phyloP scores from a whole-genome alignment of 2,113 vertebrate species.

The Acrocephalus arundinaceus region DNA sequence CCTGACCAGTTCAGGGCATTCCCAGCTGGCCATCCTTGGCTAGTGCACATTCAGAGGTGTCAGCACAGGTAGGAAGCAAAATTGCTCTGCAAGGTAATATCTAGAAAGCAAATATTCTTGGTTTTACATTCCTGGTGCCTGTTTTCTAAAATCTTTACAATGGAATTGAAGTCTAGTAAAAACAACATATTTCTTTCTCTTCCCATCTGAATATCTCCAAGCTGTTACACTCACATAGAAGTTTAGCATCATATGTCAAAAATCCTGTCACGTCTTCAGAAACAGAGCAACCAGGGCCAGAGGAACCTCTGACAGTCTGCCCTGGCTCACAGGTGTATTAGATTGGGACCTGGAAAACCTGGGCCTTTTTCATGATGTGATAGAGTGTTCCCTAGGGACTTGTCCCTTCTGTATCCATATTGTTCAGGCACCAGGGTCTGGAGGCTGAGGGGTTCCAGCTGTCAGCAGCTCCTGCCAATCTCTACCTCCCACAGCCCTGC shows the following conservation, averaged over 20 bases:
- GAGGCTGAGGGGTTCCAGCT: not conserved
- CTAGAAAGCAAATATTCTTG: not conserved
- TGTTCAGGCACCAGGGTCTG: not conserved
- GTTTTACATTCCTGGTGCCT: not conserved
- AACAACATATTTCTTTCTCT: not conserved
- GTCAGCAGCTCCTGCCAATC: not conserved
- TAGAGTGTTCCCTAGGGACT: not conserved
- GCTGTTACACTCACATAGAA: not conserved
- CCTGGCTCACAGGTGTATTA: not conserved
- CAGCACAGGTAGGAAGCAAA: not conserved
- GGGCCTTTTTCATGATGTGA: not conserved
- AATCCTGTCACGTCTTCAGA: constrained; percentile 1
- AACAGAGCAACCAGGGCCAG: not conserved
- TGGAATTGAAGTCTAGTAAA: not conserved
- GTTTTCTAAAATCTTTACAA: not conserved
- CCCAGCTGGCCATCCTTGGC: not conserved
- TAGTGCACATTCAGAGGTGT: not conserved
- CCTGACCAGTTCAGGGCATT: not conserved
- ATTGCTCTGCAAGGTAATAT: not conserved
- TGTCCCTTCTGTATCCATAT: not conserved
- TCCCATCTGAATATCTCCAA: not conserved
- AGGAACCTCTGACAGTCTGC: not conserved
- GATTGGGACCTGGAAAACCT: not conserved
- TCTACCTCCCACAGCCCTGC: not conserved
- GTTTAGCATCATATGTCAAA: not conserved